A percentile compares a stretch with the other conserved stretches of the same genome.
Evolutionary conservation across 2,888 invertebrate genomes (phyloP).

Genomic region (Ormyrus rosae): DNA sequence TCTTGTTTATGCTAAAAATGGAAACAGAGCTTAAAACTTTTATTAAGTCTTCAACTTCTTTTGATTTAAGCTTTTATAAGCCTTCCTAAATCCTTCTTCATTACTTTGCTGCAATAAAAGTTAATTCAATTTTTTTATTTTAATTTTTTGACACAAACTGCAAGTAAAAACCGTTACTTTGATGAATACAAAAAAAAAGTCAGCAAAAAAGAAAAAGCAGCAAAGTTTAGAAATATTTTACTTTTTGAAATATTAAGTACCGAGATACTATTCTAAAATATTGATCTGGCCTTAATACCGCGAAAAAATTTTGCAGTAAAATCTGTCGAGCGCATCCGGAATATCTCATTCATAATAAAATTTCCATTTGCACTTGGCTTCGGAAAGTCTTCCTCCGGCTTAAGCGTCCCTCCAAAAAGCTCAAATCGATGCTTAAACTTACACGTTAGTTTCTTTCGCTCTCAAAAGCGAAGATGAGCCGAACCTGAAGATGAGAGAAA

Average conservation of each 20-base stretch:
- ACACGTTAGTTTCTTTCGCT: background rate
- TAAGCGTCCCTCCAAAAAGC: conserved; percentile 13
- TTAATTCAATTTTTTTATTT: background rate
- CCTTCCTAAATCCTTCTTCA: too few relatives aligned
- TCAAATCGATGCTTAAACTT: conserved; percentile 10
- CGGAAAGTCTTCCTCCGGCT: conserved; percentile 2
- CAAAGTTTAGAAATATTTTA: too few relatives aligned
- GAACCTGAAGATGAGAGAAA: background rate
- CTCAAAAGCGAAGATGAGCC: background rate
- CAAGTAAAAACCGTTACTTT: too few relatives aligned
- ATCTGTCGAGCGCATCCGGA: conserved; percentile 2
- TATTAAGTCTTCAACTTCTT: too few relatives aligned
- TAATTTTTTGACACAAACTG: too few relatives aligned
- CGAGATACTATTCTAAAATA: too few relatives aligned
- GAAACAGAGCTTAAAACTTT: too few relatives aligned
- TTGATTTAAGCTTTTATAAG: too few relatives aligned
- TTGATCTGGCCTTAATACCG: background rate
- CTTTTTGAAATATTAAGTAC: too few relatives aligned
- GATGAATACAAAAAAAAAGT: too few relatives aligned
- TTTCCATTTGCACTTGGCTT: conserved; percentile 26
- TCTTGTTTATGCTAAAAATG: too few relatives aligned
- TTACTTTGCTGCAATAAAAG: background rate
- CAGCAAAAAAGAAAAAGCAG: too few relatives aligned
- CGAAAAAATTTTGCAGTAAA: background rate
- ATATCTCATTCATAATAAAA: conserved; percentile 37